A percentile compares a stretch with the other conserved stretches of the same genome.
phyloP scores from a whole-genome alignment of 2,113 vertebrate genomes.

The Apaloderma vittatum region DNA sequence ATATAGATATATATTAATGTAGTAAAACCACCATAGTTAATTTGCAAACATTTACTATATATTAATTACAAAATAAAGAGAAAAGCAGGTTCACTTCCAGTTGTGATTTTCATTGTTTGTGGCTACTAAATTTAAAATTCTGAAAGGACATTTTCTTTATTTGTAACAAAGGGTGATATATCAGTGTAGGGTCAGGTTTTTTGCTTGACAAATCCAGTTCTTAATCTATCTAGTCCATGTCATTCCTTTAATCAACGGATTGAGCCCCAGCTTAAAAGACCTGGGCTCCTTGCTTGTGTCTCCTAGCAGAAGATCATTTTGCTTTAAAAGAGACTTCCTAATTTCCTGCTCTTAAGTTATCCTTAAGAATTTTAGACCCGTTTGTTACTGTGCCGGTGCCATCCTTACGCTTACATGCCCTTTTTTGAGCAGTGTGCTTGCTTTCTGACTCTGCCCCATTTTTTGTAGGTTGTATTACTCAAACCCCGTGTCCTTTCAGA shows the following conservation, averaged over 20 bases:
- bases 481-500: not conserved
- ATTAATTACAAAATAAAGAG: not conserved
- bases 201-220: not conserved
- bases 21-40: not conserved
- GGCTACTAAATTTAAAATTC: not conserved
- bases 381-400: not conserved
- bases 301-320: not conserved
- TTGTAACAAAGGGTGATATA: not conserved
- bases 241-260: not conserved
- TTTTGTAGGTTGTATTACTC: not conserved
- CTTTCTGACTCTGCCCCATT: not conserved
- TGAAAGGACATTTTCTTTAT: not conserved
- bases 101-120: not conserved
- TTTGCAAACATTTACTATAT: not conserved
- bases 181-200: not conserved
- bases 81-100: not conserved
- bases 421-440: not conserved
- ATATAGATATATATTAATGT: not conserved
- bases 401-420: fast-evolving
- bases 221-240: not conserved
- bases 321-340: not conserved
- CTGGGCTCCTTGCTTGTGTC: not conserved
- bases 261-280: not conserved
- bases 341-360: not conserved
- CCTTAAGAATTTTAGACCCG: not conserved